Evolutionary conservation across 2,888 invertebrate genomes (phyloP).

Genomic region (Plemyria rubiginata): DNA sequence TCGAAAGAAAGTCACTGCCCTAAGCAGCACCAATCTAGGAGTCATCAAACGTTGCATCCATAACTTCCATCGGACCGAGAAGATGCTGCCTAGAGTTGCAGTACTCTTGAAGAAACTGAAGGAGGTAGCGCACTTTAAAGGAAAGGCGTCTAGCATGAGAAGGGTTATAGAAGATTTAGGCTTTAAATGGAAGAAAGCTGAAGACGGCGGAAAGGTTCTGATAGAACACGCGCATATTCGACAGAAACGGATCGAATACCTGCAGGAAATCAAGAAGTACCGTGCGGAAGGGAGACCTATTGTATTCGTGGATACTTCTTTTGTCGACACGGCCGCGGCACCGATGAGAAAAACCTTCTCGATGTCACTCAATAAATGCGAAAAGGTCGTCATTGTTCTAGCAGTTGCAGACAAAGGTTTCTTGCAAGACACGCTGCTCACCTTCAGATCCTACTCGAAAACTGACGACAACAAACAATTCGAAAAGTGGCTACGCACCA

Average conservation of each 20-base stretch:
- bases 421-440: conserved; percentile 2
- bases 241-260: conserved; percentile 26
- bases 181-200: conserved; percentile 23
- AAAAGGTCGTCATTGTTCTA: conserved; percentile 10
- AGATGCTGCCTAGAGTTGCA: conserved; percentile 12
- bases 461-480: conserved; percentile 18
- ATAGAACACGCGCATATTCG: conserved; percentile 15
- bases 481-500: conserved; percentile 19
- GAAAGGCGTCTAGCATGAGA: conserved; percentile 19
- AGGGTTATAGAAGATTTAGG: conserved; percentile 13
- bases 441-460: conserved; percentile 12
- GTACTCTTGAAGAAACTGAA: conserved; percentile 10
- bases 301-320: conserved; percentile 12
- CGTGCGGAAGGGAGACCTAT: conserved; percentile 16
- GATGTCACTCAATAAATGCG: conserved; percentile 3
- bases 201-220: conserved; percentile 13
- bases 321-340: conserved; percentile 5
- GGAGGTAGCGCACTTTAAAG: conserved; percentile 7
- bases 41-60: conserved; percentile 22
- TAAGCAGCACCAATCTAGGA: conserved; percentile 12
- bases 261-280: conserved; percentile 13
- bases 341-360: not conserved
- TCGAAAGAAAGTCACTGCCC: conserved; percentile 42
- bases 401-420: conserved; percentile 14
- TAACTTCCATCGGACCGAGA: conserved; percentile 23